Conservation (phyloP, 2,113 vertebrate species). For the Emydocephalus ijimae region DNA sequence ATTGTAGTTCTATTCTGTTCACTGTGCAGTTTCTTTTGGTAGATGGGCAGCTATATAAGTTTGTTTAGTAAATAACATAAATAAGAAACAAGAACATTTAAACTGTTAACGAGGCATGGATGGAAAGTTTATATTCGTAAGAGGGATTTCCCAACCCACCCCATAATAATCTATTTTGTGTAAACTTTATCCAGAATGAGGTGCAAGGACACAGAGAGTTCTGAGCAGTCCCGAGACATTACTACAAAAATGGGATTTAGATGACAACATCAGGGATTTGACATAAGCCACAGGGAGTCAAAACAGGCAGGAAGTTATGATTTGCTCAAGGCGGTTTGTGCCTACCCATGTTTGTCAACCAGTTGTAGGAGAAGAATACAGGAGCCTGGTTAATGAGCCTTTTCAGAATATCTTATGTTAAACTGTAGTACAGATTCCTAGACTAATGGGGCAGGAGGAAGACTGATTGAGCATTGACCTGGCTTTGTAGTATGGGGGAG, state of each 20-base stretch:
- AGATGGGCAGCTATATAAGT: background rate
- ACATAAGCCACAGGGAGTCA: background rate
- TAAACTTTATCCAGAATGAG: background rate
- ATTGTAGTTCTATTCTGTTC: background rate
- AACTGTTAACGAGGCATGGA: background rate
- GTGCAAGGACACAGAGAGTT: background rate
- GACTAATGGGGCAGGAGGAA: background rate
- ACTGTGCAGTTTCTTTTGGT: background rate
- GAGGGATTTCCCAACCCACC: background rate
- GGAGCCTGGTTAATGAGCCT: background rate
- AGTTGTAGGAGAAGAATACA: background rate
- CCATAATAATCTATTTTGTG: background rate
- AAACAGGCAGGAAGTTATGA: background rate
- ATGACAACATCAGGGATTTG: background rate
- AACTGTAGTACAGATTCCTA: background rate
- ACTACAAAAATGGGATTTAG: background rate
- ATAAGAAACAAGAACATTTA: background rate
- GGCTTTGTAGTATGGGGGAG: background rate
- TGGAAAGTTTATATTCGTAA: background rate
- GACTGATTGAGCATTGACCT: background rate
- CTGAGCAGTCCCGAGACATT: background rate
- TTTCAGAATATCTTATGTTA: background rate
- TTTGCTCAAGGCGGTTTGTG: background rate
- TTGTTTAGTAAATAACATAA: background rate
- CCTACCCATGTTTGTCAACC: background rate